phyloP scores from a whole-genome alignment of 1,140 invertebrate genomes.

The Drosophila setifemur region DNA sequence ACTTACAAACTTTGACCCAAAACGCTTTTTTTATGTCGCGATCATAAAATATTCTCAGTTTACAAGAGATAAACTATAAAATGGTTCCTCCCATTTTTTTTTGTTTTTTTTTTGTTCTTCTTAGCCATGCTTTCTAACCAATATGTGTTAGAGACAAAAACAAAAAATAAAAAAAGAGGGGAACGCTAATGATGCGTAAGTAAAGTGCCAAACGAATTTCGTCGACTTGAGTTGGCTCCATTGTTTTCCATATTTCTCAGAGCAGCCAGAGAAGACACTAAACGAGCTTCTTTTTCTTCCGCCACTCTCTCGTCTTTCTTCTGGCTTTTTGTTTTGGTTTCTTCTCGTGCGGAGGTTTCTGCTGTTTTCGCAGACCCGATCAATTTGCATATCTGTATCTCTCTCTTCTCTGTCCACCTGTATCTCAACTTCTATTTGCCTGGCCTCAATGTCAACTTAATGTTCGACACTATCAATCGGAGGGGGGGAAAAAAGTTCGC shows the following conservation, averaged over 20 bases:
- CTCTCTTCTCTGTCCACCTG: neutral
- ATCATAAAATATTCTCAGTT: conserved; percentile 32
- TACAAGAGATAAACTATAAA: conserved; percentile 43
- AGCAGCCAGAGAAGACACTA: neutral
- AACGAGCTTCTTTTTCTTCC: neutral
- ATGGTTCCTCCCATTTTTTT: neutral
- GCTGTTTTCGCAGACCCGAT: conserved; percentile 20
- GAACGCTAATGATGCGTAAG: conserved; percentile 52
- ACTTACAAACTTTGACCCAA: conserved; percentile 41
- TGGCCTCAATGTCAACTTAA: conserved; percentile 31
- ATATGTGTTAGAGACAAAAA: conserved; percentile 16
- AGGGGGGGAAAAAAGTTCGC: neutral
- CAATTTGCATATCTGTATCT: conserved; percentile 34
- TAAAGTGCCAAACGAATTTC: conserved; percentile 47
- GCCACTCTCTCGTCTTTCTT: conserved; percentile 8
- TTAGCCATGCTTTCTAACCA: conserved; percentile 45
- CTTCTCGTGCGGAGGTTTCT: neutral
- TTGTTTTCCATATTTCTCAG: conserved; percentile 18
- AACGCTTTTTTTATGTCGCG: conserved; percentile 28
- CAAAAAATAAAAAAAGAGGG: conserved; percentile 2
- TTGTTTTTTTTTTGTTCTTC: neutral
- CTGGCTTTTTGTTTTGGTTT: conserved; percentile 27
- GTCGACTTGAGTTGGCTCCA: conserved; percentile 11
- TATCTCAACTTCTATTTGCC: conserved; percentile 7
- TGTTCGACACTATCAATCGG: conserved; percentile 9